Evolutionary conservation across 2,888 invertebrate species (phyloP).

Genomic region (Nephrotoma appendiculata): DNA sequence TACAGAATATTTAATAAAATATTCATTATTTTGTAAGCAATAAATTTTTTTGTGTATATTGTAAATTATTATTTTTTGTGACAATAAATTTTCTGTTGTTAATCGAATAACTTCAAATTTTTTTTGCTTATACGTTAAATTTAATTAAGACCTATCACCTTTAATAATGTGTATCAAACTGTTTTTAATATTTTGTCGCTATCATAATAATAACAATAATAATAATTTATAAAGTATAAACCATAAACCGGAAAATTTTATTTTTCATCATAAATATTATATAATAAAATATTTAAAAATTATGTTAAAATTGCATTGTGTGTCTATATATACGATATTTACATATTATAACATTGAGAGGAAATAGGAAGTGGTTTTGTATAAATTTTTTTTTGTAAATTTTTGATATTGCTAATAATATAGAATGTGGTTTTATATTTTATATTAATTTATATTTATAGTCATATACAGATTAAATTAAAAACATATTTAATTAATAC

Average conservation of each 20-base stretch:
- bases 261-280: background rate
- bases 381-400: background rate
- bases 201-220: background rate
- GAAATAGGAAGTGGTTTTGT: background rate
- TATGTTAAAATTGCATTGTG: background rate
- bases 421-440: background rate
- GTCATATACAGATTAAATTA: too few species aligned
- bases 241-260: background rate
- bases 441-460: too few species aligned
- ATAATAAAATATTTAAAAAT: background rate
- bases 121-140: background rate
- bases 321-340: background rate
- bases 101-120: background rate
- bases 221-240: background rate
- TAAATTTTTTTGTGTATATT: too few species aligned
- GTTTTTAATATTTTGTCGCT: background rate
- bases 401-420: background rate
- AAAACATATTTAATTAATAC: too few species aligned
- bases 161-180: background rate
- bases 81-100: background rate
- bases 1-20: too few species aligned
- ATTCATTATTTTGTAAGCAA: too few species aligned
- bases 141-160: background rate
- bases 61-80: too few species aligned
- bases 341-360: background rate